Conservation (phyloP, 2,888 invertebrate species). For the Syrista parreyssii region DNA sequence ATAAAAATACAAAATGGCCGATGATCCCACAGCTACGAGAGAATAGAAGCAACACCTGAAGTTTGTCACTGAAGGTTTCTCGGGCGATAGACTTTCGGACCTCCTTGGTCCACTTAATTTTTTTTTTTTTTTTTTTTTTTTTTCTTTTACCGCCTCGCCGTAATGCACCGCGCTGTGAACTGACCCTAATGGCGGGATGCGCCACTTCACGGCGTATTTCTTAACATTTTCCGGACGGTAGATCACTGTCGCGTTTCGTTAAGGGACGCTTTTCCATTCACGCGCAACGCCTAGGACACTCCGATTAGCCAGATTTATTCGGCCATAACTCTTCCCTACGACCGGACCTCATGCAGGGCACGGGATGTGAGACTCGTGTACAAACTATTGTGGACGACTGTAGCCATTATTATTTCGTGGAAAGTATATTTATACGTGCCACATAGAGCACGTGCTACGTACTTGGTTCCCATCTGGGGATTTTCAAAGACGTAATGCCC, state of each 20-base stretch:
- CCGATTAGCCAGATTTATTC: conserved; percentile 29
- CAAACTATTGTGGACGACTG: too few species aligned
- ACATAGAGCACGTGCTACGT: too few species aligned
- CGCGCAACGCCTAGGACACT: conserved; percentile 31
- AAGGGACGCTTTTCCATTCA: conserved; percentile 32
- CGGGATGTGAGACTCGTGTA: not conserved
- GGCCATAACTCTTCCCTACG: conserved; percentile 28
- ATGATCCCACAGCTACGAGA: too few species aligned
- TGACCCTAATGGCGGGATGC: not conserved
- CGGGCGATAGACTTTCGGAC: not conserved
- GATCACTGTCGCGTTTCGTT: conserved; percentile 45
- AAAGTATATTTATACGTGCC: not conserved
- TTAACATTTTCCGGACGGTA: conserved; percentile 41
- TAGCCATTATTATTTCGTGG: not conserved
- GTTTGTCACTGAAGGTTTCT: not conserved
- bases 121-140: too few species aligned
- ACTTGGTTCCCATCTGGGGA: too few species aligned
- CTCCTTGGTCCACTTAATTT: too few species aligned
- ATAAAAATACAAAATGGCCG: conserved; percentile 9
- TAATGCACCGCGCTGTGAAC: not conserved
- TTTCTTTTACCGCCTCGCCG: too few species aligned
- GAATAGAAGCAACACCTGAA: conserved; percentile 3
- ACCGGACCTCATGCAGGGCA: conserved; percentile 26
- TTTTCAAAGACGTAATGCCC: too few species aligned
- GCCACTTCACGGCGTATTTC: conserved; percentile 30